These are phyloP conservation scores for Eudyptes chrysolophus DNA, from an alignment of 2,113 vertebrate genomes.

Conservation along the genomic window DNA sequence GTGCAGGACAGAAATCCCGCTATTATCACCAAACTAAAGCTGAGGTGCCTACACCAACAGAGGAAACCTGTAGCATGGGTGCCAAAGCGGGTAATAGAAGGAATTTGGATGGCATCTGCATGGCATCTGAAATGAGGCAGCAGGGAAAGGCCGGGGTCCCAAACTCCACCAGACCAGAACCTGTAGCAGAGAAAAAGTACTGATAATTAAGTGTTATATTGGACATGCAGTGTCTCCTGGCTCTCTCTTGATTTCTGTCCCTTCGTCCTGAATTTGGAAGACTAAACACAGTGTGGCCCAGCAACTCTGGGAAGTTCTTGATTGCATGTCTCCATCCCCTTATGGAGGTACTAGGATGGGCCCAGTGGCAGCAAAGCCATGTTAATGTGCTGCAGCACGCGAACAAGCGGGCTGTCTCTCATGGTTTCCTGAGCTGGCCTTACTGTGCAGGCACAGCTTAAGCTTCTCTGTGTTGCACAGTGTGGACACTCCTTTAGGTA, in stretches of 20 bases:
- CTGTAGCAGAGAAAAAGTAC: neutral
- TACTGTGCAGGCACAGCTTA: neutral
- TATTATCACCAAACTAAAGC: neutral
- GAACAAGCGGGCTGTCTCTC: neutral
- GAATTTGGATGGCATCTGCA: neutral
- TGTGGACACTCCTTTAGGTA: neutral
- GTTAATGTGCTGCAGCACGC: neutral
- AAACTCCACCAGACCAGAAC: neutral
- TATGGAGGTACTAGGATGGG: neutral
- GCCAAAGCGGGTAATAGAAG: neutral
- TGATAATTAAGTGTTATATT: neutral
- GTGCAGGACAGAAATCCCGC: neutral
- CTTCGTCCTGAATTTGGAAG: neutral
- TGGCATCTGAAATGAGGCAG: neutral
- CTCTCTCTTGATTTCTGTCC: neutral
- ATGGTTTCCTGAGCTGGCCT: neutral
- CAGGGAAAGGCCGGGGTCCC: neutral
- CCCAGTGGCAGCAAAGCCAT: neutral
- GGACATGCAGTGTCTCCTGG: neutral
- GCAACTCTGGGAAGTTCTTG: neutral
- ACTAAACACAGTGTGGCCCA: neutral
- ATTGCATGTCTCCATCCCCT: neutral
- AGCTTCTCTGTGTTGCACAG: neutral
- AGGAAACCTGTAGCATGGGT: neutral
- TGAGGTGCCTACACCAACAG: neutral